Conservation (phyloP, 2,797 vertebrate species). For the Hoplostethus atlanticus region DNA sequence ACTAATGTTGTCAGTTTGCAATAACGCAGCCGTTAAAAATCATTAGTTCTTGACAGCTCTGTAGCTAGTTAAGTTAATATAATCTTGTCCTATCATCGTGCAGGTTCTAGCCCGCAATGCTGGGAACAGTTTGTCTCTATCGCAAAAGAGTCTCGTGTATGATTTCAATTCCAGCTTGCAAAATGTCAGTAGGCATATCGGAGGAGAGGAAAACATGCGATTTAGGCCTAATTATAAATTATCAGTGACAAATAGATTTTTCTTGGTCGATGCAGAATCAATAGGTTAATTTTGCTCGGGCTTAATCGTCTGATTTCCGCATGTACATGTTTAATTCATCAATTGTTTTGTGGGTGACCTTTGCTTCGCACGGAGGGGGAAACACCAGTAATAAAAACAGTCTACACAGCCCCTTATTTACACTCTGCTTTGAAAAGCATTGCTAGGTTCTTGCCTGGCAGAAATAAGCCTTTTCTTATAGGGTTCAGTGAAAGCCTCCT, state of each 20-base stretch:
- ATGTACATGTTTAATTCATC: conserved; percentile 39
- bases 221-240: conserved; percentile 28
- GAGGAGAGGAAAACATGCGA: conserved; percentile 3
- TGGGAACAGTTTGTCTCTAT: neutral
- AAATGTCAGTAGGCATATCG: conserved; percentile 11
- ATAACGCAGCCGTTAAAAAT: conserved; percentile 22
- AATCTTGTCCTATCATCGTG: neutral
- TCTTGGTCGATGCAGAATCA: conserved; percentile 27
- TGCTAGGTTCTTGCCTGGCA: neutral
- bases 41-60: conserved; percentile 29
- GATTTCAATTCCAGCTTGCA: conserved; percentile 7
- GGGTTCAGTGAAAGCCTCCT: neutral
- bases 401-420: neutral
- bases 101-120: neutral
- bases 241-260: conserved; percentile 16
- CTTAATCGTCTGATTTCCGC: neutral
- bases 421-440: neutral
- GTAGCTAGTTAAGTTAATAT: neutral
- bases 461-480: fast-evolving
- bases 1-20: conserved; percentile 27
- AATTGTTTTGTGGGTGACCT: conserved; percentile 67
- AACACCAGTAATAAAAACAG: conserved; percentile 32
- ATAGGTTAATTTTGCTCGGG: conserved; percentile 9
- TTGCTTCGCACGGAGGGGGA: conserved; percentile 53
- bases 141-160: neutral